phyloP scores from a whole-genome alignment of 2,113 vertebrate genomes.

The Chlorocebus sabaeus region DNA sequence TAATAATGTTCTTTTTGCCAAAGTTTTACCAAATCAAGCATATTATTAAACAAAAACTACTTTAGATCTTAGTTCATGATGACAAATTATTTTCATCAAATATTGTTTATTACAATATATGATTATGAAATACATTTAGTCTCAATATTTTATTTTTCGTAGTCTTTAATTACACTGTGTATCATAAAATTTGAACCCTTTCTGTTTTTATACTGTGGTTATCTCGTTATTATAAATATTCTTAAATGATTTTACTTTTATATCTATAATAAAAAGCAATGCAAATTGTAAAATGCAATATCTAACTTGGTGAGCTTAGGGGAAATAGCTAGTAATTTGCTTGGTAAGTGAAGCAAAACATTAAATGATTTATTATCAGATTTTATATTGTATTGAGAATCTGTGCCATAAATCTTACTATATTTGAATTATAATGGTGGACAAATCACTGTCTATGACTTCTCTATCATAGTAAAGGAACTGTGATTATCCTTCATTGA shows the following conservation, averaged over 20 bases:
- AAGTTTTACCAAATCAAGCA: not conserved
- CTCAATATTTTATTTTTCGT: conserved; percentile 77
- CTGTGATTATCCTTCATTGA: conserved; percentile 29
- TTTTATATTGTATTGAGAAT: conserved; percentile 78
- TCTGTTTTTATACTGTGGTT: conserved; percentile 52
- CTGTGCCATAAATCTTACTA: conserved; percentile 72
- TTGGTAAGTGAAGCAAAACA: conserved; percentile 76
- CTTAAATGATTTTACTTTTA: conserved; percentile 79
- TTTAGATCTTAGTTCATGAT: not conserved
- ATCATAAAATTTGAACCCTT: conserved; percentile 73
- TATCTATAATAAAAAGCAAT: conserved; percentile 81
- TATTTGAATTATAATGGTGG: conserved; percentile 69
- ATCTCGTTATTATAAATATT: conserved; percentile 81
- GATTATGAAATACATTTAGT: conserved; percentile 66
- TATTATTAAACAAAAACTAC: conserved; percentile 23
- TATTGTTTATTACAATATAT: conserved; percentile 62
- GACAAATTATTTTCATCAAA: conserved; percentile 31
- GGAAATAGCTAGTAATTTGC: conserved; percentile 79
- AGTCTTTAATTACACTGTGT: conserved; percentile 80
- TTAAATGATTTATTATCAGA: conserved; percentile 79
- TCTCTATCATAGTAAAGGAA: conserved; percentile 61
- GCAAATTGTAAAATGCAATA: conserved; percentile 76
- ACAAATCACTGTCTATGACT: conserved; percentile 51
- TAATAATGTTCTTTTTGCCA: conserved; percentile 5
- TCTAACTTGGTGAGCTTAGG: conserved; percentile 64